Evolutionary conservation across 1,140 invertebrate species (phyloP), one percentile per base, ranked within the genome.

Genomic region (Wasmannia auropunctata): DNA sequence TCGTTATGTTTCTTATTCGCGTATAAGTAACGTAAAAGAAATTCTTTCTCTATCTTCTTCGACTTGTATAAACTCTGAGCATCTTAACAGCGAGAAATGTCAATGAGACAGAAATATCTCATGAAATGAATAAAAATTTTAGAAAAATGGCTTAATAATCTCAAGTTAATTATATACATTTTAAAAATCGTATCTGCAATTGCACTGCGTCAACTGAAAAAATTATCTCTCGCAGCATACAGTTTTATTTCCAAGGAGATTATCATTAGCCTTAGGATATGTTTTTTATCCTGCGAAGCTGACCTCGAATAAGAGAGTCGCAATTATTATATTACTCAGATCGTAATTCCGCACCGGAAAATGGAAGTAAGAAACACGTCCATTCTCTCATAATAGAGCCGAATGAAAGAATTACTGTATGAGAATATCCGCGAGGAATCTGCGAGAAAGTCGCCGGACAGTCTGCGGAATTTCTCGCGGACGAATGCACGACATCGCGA

Each of bases 371-470:
- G 40, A 81, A 67, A 79, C 22, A 51, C 56, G 5, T 34, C 40
- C 22, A 49, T 28, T 4, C 8, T 46, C 43, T 86, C 22, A 43
- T 79, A 79, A 72, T 83, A 83, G 62, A 49, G 16, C 46, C 84
- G 37, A 51, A 28, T 46, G 4, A 54, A 62, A 37, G 56, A 51
- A 86, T 76, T 54, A 79, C 14, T 46, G 10, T 28, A 37, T 22
- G 49, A 58, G 60, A 60, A 67, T 69, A 87, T 49, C n/a, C 19
- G n/a, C 19, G 28, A 31, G 22, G 6, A 46, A 40, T 69, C 25
- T 19, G 40, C 31, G 16, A 16, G 40, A 22, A 74, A 62, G 87
- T 90, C 88, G 87, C 88, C 87, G 51, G 43, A 54, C 58, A 86
- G 63, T 67, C 63, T 67, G 40, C 22, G 37, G 1, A 10, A 54